These are phyloP conservation scores for Tarsius wallacei DNA, from an alignment of 2,797 vertebrate genomes.

Conservation along the genomic window DNA sequence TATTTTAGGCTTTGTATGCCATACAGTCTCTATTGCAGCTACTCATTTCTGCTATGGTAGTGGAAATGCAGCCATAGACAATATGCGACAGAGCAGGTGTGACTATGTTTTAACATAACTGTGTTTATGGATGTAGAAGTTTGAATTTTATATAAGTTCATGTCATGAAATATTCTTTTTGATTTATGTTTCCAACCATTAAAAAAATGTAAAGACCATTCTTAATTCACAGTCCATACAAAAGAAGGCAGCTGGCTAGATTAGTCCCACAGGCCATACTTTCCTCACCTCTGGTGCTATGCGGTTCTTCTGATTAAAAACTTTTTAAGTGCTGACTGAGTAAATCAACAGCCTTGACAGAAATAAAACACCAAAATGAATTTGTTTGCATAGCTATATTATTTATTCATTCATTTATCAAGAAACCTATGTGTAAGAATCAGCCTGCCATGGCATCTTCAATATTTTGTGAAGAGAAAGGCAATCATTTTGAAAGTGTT, in stretches of 20 bases:
- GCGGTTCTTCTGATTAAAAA: not conserved
- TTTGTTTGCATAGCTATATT: not conserved
- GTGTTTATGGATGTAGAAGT: conserved; percentile 18
- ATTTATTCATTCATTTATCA: conserved; percentile 39
- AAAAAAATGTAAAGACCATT: conserved; percentile 57
- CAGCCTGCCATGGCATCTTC: conserved; percentile 4
- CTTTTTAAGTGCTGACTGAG: not conserved
- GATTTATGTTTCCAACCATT: not conserved
- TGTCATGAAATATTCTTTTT: conserved; percentile 50
- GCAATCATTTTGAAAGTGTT: conserved; percentile 40
- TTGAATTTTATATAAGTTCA: conserved; percentile 61
- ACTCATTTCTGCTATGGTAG: not conserved
- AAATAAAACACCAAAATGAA: conserved; percentile 32
- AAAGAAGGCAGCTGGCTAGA: not conserved
- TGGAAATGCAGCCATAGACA: not conserved
- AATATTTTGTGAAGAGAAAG: conserved; percentile 45
- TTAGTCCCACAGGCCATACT: not conserved
- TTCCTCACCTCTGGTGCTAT: not conserved
- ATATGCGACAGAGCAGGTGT: not conserved
- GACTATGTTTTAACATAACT: conserved; percentile 28
- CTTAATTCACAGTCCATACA: not conserved
- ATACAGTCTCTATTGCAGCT: not conserved
- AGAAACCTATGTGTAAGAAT: conserved; percentile 36
- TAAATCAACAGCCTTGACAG: conserved; percentile 58
- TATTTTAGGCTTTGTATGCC: conserved; percentile 29